A percentile compares a stretch with the other conserved stretches of the same genome.
These are phyloP conservation scores for Phengaris arion DNA, from an alignment of 2,888 invertebrate species.

Conservation along the genomic window DNA sequence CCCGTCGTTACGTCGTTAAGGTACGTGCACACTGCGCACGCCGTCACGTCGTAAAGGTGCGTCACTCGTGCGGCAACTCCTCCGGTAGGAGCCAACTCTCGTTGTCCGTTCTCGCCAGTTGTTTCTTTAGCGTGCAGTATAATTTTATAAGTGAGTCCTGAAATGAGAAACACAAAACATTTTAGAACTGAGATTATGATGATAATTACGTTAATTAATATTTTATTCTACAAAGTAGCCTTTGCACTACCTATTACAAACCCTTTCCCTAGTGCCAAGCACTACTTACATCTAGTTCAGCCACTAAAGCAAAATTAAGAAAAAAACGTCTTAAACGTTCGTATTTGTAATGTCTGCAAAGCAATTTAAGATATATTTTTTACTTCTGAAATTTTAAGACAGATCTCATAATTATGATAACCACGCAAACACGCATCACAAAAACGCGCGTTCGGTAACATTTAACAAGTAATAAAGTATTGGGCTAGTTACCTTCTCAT, in stretches of 20 bases:
- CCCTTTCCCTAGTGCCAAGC: no score
- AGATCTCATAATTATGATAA: no score
- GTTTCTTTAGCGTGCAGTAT: constrained; percentile 82
- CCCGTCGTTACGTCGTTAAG: not conserved
- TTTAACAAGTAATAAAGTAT: not conserved
- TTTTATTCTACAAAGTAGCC: no score
- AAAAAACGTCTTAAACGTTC: no score
- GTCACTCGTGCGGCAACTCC: constrained; percentile 71
- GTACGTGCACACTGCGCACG: not conserved
- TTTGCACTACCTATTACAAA: no score
- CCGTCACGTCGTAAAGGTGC: constrained; percentile 31
- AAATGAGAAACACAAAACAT: constrained; percentile 40
- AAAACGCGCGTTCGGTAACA: no score
- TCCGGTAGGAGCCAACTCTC: constrained; percentile 78
- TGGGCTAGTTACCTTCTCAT: constrained; percentile 81
- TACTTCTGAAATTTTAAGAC: no score
- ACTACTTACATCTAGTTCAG: no score
- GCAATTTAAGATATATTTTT: no score
- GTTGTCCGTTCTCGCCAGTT: constrained; percentile 77
- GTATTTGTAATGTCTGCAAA: no score
- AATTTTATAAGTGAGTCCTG: constrained; percentile 84
- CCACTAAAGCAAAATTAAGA: no score
- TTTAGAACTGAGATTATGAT: not conserved
- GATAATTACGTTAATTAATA: not conserved
- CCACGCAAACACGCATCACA: no score